Base-by-base conservation (phyloP, 2,888 invertebrate genomes). In the Meliscaeva auricollis region DNA sequence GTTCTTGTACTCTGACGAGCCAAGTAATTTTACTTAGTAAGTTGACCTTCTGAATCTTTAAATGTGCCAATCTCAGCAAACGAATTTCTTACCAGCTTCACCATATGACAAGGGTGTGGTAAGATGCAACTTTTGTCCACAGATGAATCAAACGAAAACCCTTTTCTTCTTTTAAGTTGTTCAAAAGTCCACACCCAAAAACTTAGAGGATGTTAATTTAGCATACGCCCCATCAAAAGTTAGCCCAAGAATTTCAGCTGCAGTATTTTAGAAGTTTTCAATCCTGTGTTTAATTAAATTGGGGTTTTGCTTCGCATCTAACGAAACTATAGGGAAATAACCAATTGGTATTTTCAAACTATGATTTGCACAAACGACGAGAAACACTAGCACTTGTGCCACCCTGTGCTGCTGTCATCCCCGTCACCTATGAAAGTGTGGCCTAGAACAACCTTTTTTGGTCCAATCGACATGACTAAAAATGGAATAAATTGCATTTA, bases 381-480 rank as follows among this genome's bases (percentile, higher is more conserved):
- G 60, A 26, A 62, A 46, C 0, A 62, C 62, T 0, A 46, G 46
- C 8, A 62, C 20, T 26, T 46, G 46, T 8, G 15, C 46, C 20
- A 26, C 62, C 30, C 62, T 26, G 62, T 46, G n/a, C 30, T 62
- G 30, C 46, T 62, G 9, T 62, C 62, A 62, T 62, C 15, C n/a
- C 46, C 44, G n/a, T 46, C 62, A 13, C 46, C 62, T 46, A 46
- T 62, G 15, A 62, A 62, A 62, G 62, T 62, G 30, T 46, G 15
- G 4, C 60, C 41, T 2, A 60, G 7, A 9, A 13, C 1, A 22
- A 13, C 41, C 6, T n/a, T 15, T 60, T 9, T 4, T 41, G 41
- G 4, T 11, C 38, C n/a, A n/a, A n/a, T n/a, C n/a, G n/a, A n/a
- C n/a, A n/a, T n/a, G n/a, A n/a, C n/a, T n/a, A n/a, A n/a, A n/a